Evolutionary conservation across 2,113 vertebrate species (phyloP).

Genomic region (Strix aluco): DNA sequence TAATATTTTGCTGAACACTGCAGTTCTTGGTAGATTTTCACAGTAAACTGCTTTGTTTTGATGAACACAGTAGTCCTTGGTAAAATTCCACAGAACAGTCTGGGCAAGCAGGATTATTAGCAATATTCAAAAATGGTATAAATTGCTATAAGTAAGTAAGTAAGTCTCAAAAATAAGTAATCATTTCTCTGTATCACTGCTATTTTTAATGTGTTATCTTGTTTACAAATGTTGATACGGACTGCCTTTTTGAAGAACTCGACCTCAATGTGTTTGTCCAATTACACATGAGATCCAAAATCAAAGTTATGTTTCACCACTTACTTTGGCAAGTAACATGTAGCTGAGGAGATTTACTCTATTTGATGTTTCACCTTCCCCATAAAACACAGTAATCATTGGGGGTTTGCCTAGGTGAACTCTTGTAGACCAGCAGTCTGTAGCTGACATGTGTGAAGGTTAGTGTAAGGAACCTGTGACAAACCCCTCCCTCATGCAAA

Average conservation of each 20-base stretch:
- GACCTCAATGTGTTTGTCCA: neutral
- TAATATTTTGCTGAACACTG: too few species aligned
- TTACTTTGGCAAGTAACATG: neutral
- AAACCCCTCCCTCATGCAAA: neutral
- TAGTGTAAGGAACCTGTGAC: neutral
- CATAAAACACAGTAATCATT: neutral
- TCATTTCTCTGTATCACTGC: neutral
- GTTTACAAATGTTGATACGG: neutral
- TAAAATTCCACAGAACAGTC: too few species aligned
- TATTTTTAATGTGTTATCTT: neutral
- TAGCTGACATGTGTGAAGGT: neutral
- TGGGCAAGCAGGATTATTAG: too few species aligned
- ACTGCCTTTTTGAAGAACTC: neutral
- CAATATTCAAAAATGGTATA: too few species aligned
- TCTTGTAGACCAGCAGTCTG: neutral
- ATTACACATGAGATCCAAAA: neutral
- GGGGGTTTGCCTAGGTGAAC: neutral
- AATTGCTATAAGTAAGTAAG: too few species aligned
- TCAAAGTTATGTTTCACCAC: neutral
- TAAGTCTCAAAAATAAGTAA: too few species aligned
- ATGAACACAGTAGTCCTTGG: too few species aligned
- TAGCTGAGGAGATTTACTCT: neutral
- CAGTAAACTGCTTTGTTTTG: too few species aligned
- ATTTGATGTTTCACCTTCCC: neutral
- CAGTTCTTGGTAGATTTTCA: too few species aligned